These are phyloP conservation scores for Pristionchus arcanus DNA, from an alignment of 2,888 invertebrate genomes.

Conservation along the genomic window DNA sequence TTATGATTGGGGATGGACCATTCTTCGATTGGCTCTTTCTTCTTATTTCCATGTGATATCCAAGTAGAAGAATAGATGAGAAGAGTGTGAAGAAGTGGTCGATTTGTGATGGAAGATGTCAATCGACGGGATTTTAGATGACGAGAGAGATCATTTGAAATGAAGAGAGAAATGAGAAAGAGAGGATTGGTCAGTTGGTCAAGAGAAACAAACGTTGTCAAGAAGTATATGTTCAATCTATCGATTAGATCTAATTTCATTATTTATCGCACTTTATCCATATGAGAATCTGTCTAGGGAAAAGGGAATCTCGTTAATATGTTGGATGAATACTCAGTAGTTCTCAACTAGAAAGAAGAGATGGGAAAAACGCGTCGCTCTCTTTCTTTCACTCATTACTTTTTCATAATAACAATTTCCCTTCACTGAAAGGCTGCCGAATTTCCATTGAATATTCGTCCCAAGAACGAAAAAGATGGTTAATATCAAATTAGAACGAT, in stretches of 20 bases:
- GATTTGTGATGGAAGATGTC: slow-evolving; percentile 10
- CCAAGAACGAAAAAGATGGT: neutral
- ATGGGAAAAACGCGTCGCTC: neutral
- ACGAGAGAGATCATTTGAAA: no score
- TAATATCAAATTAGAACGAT: neutral
- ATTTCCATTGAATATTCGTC: neutral
- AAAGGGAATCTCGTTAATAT: neutral
- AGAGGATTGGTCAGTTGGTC: slow-evolving; percentile 12
- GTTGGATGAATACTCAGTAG: neutral
- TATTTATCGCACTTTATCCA: neutral
- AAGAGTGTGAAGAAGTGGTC: neutral
- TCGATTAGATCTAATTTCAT: neutral
- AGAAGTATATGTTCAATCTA: neutral
- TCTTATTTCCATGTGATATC: neutral
- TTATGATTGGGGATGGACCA: neutral
- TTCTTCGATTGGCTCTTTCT: no score
- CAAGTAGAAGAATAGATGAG: neutral
- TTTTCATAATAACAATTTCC: slow-evolving; percentile 18
- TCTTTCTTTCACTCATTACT: neutral
- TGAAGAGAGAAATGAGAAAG: neutral
- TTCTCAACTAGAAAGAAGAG: slow-evolving; percentile 1
- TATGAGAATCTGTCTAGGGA: neutral
- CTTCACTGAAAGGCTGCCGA: neutral
- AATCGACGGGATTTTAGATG: neutral
- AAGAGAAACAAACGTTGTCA: neutral